These are phyloP conservation scores for Apis laboriosa DNA, from an alignment of 1,140 invertebrate genomes.

Conservation along the genomic window DNA sequence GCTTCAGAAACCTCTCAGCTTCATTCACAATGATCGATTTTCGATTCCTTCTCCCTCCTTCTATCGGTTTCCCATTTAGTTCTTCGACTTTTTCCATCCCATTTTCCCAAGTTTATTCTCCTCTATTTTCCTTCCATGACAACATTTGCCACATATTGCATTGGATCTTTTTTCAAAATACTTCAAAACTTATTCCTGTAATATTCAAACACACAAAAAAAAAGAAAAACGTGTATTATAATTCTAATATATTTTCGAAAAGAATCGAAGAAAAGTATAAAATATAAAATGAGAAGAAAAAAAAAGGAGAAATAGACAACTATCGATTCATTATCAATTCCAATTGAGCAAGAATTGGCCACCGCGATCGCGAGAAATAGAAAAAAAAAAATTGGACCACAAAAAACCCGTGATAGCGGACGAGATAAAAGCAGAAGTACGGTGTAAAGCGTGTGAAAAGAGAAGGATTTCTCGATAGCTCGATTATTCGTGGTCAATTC, in stretches of 20 bases:
- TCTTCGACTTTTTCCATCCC: neutral
- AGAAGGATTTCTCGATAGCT: conserved; percentile 20
- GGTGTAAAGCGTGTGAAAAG: neutral
- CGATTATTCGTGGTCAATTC: conserved; percentile 35
- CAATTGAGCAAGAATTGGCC: neutral
- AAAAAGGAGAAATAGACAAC: neutral
- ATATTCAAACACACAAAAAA: too few species aligned
- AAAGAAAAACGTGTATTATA: too few species aligned
- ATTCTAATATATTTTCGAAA: too few species aligned
- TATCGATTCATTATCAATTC: neutral
- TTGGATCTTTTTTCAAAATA: neutral
- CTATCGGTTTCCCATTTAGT: neutral
- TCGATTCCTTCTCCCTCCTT: neutral
- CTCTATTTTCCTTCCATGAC: neutral
- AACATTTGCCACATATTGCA: neutral
- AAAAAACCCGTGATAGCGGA: neutral
- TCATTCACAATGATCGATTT: neutral
- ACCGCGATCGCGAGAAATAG: neutral
- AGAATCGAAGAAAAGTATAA: neutral
- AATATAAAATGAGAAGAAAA: neutral
- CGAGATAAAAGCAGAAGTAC: neutral
- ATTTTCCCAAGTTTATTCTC: neutral
- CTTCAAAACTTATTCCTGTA: too few species aligned
- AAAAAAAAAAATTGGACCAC: conserved; percentile 16
- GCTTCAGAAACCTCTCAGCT: neutral